Evolutionary conservation across 2,888 invertebrate species (phyloP).

Genomic region (Muscina levida): DNA sequence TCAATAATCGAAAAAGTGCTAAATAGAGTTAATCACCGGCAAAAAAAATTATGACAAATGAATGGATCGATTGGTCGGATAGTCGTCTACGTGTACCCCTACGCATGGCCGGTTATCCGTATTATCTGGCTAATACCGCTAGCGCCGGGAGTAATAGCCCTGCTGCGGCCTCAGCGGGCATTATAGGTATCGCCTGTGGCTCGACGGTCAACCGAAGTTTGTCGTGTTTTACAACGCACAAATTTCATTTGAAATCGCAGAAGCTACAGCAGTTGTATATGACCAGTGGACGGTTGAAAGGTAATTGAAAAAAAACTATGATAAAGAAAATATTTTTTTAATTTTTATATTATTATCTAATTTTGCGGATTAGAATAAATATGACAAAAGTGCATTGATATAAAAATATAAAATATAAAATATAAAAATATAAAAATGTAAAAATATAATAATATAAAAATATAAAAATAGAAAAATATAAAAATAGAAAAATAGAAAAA

Average conservation of each 20-base stretch:
- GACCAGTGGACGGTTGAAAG: slow-evolving; percentile 72
- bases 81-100: slow-evolving; percentile 77
- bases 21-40: too few species aligned
- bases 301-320: slow-evolving; percentile 69
- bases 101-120: slow-evolving; percentile 74
- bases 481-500: too few species aligned
- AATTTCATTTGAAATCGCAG: slow-evolving; percentile 74
- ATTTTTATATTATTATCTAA: slow-evolving; percentile 7
- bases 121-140: slow-evolving; percentile 58
- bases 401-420: too few species aligned
- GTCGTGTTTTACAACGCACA: slow-evolving; percentile 67
- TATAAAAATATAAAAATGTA: too few species aligned
- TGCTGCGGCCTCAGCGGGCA: not conserved
- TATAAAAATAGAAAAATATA: too few species aligned
- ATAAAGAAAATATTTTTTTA: not conserved
- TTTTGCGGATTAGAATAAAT: too few species aligned
- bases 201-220: slow-evolving; percentile 62
- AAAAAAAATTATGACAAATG: slow-evolving; percentile 77
- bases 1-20: too few species aligned
- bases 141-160: not conserved
- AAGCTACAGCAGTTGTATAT: slow-evolving; percentile 75
- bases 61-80: slow-evolving; percentile 80
- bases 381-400: too few species aligned
- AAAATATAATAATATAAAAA: too few species aligned
- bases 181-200: slow-evolving; percentile 44